phyloP scores from a whole-genome alignment of 2,797 vertebrate species.

The Microctenopoma stevenorrisi region DNA sequence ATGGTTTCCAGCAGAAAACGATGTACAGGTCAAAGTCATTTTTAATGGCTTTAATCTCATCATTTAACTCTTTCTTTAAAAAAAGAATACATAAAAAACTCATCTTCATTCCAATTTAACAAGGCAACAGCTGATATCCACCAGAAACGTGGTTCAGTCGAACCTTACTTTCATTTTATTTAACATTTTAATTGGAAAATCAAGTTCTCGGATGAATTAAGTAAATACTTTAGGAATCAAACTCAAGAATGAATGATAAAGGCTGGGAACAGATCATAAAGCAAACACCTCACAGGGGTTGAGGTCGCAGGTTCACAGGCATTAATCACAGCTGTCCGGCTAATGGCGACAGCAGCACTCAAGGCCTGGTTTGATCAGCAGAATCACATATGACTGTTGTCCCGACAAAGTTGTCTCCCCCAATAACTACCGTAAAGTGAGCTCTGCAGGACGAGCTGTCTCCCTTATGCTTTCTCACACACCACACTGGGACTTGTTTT shows the following conservation, averaged over 20 bases:
- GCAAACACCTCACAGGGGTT: conserved; percentile 64
- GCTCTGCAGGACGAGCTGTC: conserved; percentile 49
- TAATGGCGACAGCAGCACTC: conserved; percentile 79
- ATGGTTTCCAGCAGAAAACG: background rate
- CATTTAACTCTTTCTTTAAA: background rate
- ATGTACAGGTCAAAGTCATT: too few species aligned
- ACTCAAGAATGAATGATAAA: conserved; percentile 27
- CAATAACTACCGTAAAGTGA: conserved; percentile 59
- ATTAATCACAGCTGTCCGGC: conserved; percentile 85
- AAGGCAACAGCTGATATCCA: background rate
- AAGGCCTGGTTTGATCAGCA: conserved; percentile 76
- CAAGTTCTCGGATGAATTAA: background rate
- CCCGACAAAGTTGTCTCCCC: conserved; percentile 76
- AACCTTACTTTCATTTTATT: background rate
- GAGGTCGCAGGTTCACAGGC: conserved; percentile 76
- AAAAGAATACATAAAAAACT: background rate
- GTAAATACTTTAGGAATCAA: conserved; percentile 13
- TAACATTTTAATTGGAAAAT: background rate
- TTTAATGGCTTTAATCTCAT: background rate
- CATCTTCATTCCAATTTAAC: background rate
- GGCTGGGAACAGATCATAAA: conserved; percentile 68
- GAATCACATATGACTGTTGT: conserved; percentile 79
- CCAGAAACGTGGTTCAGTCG: background rate
- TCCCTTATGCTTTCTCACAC: conserved; percentile 7
- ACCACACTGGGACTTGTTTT: background rate